Conservation (phyloP, 1,140 invertebrate species). For the Aphelinus atriplicis region DNA sequence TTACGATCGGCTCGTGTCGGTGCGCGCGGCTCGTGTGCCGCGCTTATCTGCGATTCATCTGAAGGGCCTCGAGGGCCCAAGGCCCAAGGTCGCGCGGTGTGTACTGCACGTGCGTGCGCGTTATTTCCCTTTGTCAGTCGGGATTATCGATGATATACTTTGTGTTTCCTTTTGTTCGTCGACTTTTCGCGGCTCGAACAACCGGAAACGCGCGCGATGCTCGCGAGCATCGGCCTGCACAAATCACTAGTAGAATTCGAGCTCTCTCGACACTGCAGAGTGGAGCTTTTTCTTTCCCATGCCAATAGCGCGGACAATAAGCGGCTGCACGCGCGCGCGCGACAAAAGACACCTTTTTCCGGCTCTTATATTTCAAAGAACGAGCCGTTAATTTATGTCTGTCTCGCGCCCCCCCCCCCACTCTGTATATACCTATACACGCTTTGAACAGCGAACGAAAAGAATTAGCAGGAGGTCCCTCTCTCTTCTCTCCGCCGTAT, state of each 20-base stretch:
- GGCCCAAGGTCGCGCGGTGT: neutral
- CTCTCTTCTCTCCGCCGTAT: too few relatives aligned
- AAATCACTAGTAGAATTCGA: neutral
- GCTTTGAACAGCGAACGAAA: neutral
- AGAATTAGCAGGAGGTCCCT: neutral
- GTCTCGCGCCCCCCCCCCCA: neutral
- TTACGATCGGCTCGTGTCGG: constrained; percentile 18
- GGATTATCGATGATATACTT: too few relatives aligned
- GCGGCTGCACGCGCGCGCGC: too few relatives aligned
- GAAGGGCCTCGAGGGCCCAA: neutral
- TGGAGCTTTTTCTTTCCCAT: too few relatives aligned
- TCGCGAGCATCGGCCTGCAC: too few relatives aligned
- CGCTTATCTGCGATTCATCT: constrained; percentile 22
- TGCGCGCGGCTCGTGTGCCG: neutral
- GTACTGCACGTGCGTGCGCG: neutral
- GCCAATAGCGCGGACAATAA: too few relatives aligned
- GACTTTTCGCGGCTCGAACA: too few relatives aligned
- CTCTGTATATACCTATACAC: too few relatives aligned
- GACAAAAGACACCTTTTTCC: neutral
- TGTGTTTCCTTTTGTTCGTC: too few relatives aligned
- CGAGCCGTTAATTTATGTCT: constrained; percentile 14
- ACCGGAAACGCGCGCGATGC: too few relatives aligned
- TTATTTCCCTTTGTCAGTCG: too few relatives aligned
- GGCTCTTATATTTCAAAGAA: constrained; percentile 14
- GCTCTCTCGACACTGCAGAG: neutral